These are phyloP conservation scores for Osedax frankpressi DNA, from an alignment of 2,888 invertebrate species.

Conservation along the genomic window DNA sequence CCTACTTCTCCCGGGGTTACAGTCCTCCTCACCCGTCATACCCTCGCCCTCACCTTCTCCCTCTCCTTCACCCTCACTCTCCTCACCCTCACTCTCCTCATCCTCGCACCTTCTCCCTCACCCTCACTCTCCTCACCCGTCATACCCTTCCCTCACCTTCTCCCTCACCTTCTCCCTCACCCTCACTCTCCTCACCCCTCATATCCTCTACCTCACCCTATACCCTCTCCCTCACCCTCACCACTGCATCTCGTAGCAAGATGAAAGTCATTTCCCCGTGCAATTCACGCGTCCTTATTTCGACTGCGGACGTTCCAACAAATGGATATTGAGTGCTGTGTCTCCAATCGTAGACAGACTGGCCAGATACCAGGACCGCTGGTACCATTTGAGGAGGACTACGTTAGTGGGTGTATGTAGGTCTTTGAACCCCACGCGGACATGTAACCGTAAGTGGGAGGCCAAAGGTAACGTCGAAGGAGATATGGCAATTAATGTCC, in stretches of 20 bases:
- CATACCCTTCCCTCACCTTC: too few relatives aligned
- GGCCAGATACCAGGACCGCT: conserved; percentile 51
- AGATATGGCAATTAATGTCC: too few relatives aligned
- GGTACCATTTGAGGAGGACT: conserved; percentile 36
- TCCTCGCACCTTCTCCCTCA: conserved; percentile 23
- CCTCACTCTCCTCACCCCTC: too few relatives aligned
- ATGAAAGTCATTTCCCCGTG: conserved; percentile 61
- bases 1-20: conserved; percentile 43
- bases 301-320: conserved; percentile 85
- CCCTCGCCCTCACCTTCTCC: conserved; percentile 21
- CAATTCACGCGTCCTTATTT: conserved; percentile 88
- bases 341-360: conserved; percentile 89
- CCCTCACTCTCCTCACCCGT: conserved; percentile 12
- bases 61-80: too few relatives aligned
- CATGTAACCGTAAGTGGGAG: too few relatives aligned
- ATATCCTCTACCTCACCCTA: conserved; percentile 23
- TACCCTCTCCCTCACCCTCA: too few relatives aligned
- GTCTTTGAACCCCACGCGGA: too few relatives aligned
- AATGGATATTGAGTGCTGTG: conserved; percentile 86
- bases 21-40: too few relatives aligned
- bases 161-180: too few relatives aligned
- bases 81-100: conserved; percentile 24
- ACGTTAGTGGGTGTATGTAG: conserved; percentile 1
- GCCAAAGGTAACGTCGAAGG: too few relatives aligned
- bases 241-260: background rate